These are phyloP conservation scores for Poecilia latipinna DNA, from an alignment of 2,113 vertebrate genomes.

Conservation along the genomic window DNA sequence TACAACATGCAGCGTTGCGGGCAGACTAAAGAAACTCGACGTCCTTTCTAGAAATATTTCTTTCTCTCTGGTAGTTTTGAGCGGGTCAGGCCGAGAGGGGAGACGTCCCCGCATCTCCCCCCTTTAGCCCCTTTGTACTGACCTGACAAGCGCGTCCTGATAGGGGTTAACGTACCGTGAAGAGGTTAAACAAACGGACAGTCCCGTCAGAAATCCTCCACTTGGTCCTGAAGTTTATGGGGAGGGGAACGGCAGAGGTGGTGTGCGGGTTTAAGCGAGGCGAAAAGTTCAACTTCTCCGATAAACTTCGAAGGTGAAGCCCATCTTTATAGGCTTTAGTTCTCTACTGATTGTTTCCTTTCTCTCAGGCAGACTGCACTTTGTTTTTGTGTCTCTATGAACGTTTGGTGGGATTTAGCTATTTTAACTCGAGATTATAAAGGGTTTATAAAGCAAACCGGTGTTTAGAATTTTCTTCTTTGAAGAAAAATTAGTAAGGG, in stretches of 20 bases:
- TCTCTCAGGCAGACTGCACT: neutral
- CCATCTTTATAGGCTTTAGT: neutral
- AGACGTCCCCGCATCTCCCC: constrained; percentile 36
- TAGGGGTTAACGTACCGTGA: constrained; percentile 91
- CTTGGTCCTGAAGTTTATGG: constrained; percentile 46
- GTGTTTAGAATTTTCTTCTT: too few relatives aligned
- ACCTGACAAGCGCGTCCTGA: constrained; percentile 86
- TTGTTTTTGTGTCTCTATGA: neutral
- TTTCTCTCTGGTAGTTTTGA: neutral
- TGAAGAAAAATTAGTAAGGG: too few relatives aligned
- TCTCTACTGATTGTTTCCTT: neutral
- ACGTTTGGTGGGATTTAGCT: too few relatives aligned
- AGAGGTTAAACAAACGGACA: constrained; percentile 94
- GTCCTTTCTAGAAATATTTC: too few relatives aligned
- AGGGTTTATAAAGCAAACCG: too few relatives aligned
- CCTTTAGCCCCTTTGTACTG: constrained; percentile 73
- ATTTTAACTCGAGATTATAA: too few relatives aligned
- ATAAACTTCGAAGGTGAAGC: neutral
- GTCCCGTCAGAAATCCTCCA: constrained; percentile 69
- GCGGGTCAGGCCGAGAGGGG: constrained; percentile 5
- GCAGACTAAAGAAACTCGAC: too few relatives aligned
- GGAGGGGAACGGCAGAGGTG: constrained; percentile 23
- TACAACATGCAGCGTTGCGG: too few relatives aligned
- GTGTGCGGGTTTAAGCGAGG: constrained; percentile 9
- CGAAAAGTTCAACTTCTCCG: constrained; percentile 3